These are phyloP conservation scores for Agriopis marginaria DNA, from an alignment of 2,888 invertebrate genomes.

Conservation along the genomic window DNA sequence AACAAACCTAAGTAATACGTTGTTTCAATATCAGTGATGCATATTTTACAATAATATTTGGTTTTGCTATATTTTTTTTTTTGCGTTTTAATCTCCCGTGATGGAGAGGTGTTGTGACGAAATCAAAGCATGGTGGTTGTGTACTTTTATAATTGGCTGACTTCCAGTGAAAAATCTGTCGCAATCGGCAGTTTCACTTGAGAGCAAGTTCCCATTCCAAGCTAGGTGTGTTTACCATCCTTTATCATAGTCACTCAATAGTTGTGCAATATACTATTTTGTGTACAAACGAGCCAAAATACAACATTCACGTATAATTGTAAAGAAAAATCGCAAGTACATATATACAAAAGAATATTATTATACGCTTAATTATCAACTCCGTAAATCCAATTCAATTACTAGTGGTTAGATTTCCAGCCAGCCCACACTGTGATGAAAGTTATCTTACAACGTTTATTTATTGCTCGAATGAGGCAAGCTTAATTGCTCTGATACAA, in stretches of 20 bases:
- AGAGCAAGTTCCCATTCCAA: too few relatives aligned
- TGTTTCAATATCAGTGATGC: not conserved
- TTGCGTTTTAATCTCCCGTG: not conserved
- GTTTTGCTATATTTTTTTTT: not conserved
- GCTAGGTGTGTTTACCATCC: too few relatives aligned
- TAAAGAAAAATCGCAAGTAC: too few relatives aligned
- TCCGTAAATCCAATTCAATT: constrained; percentile 10
- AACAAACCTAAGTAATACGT: constrained; percentile 5
- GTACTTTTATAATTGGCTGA: too few relatives aligned
- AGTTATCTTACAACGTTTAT: constrained; percentile 44
- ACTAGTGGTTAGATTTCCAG: constrained; percentile 30
- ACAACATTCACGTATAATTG: too few relatives aligned
- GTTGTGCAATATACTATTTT: too few relatives aligned
- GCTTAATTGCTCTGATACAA: constrained; percentile 35
- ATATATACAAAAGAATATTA: not conserved
- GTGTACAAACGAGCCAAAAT: too few relatives aligned
- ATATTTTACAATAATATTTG: not conserved
- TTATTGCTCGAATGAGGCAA: constrained; percentile 45
- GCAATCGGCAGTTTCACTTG: too few relatives aligned
- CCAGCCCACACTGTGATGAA: constrained; percentile 45
- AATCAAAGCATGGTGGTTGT: too few relatives aligned
- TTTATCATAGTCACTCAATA: too few relatives aligned
- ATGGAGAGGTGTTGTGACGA: too few relatives aligned
- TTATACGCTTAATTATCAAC: not conserved
- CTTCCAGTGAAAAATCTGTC: too few relatives aligned